Percentiles rank a stretch among this genome's conserved stretches.
phyloP scores from a whole-genome alignment of 1,140 invertebrate genomes.

The Solen grandis region DNA sequence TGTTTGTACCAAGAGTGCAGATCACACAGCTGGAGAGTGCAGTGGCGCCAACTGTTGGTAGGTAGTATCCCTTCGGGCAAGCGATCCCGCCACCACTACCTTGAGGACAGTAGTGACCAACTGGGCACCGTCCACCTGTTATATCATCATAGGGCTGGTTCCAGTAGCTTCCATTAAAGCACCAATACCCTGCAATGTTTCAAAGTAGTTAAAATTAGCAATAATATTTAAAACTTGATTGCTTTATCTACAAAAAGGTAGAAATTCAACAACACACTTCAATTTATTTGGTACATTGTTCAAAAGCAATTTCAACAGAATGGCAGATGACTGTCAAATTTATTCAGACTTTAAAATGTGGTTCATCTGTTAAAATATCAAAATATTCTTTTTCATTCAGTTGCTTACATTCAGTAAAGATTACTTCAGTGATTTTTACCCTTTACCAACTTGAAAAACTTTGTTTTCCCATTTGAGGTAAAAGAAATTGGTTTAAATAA shows the following conservation, averaged over 20 bases:
- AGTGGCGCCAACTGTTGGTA: conserved; percentile 65
- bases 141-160: conserved; percentile 63
- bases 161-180: conserved; percentile 65
- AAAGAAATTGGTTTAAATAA: no score
- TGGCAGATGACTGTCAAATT: no score
- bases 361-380: no score
- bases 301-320: no score
- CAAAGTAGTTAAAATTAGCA: neutral
- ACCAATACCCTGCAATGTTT: conserved; percentile 75
- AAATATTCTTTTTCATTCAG: no score
- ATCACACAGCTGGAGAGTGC: conserved; percentile 67
- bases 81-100: conserved; percentile 64
- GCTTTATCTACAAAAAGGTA: neutral
- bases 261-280: no score
- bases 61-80: conserved; percentile 76
- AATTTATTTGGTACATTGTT: no score
- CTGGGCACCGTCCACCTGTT: conserved; percentile 71
- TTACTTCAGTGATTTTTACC: no score
- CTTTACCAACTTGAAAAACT: no score
- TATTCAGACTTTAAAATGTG: no score
- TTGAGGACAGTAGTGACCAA: conserved; percentile 74
- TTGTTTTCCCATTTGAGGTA: no score
- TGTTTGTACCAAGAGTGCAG: conserved; percentile 74
- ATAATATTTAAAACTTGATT: neutral
- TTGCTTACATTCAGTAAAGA: no score